phyloP scores from a whole-genome alignment of 2,797 vertebrate species.

The Diglossa cyanea region DNA sequence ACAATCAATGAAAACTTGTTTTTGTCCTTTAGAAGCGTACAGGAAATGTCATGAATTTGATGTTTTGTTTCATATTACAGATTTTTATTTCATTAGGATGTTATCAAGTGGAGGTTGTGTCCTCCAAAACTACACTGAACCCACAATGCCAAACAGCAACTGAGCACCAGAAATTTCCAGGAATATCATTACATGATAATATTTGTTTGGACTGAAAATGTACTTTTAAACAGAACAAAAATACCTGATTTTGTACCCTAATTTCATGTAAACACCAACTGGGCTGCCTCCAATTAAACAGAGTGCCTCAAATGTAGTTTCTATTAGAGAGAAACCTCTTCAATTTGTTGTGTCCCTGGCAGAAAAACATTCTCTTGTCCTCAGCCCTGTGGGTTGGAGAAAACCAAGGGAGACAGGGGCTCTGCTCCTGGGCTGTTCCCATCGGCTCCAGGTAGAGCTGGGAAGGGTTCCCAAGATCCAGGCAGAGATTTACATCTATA shows the following conservation, averaged over 20 bases:
- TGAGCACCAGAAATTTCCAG: background rate
- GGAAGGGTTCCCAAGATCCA: background rate
- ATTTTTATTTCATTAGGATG: background rate
- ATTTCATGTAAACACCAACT: background rate
- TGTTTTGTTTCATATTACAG: background rate
- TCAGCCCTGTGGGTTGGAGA: background rate
- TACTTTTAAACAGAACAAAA: background rate
- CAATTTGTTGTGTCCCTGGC: background rate
- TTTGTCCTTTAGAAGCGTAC: background rate
- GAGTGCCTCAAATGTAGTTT: background rate
- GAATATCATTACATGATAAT: background rate
- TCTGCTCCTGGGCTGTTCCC: slow-evolving; percentile 28
- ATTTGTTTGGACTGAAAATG: background rate
- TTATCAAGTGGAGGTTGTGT: background rate
- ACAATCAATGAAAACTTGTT: background rate
- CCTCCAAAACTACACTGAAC: background rate
- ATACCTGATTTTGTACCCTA: background rate
- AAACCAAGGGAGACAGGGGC: background rate
- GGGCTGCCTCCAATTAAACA: background rate
- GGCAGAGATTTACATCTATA: slow-evolving; percentile 33
- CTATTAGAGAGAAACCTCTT: background rate
- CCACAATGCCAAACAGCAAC: background rate
- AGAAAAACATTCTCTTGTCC: background rate
- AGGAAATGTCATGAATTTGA: background rate
- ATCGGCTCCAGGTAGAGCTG: slow-evolving; percentile 11